Base-by-base conservation (phyloP, 2,888 invertebrate genomes). In the Pyrocoelia pectoralis region DNA sequence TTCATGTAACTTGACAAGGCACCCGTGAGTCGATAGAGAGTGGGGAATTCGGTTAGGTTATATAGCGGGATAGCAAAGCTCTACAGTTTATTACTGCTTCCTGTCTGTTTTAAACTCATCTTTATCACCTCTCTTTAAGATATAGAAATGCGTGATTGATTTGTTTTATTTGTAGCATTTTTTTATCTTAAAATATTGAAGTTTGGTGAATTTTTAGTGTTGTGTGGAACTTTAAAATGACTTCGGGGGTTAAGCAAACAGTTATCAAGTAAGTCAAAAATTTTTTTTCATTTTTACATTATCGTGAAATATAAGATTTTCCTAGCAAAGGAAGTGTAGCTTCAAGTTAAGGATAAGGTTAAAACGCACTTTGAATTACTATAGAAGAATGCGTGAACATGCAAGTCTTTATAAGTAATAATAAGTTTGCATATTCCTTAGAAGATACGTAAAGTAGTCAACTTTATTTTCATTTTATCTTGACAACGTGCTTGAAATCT, bases 211-310 rank as follows among this genome's bases (percentile, higher is more conserved):
- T 33, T 10, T 33, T 33, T 2, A 63, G 64, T 65, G 65, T 24
- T 58, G 61, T 50, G 54, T 54, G 13, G 52, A 66, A 50, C 48
- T 49, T 50, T 57, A 69, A 66, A 63, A 84, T 84, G 84, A 84
- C 84, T 59, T 83, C 83, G 72, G 81, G 83, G 67, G 83, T 84
- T 77, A 84, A 84, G 74, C 84, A 84, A 69, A 84, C 84, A 14
- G 84, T 84, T 62, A 84, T 84, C 73, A 84, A 84, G 84, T 84
- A 81, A 83, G 84, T 82, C 68, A 60, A 59, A 50, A 24, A 40
- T 43, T 50, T 54, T 19, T 57, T 41, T 60, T 51, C 18, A 64
- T 50, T 59, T 40, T 12, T 38, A 57, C 40, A 40, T 19, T 56
- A 29, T 10, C 24, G 6, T 3, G 24, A 5, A 24, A 3, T 24